Percentiles rank a stretch among this genome's conserved stretches.
Evolutionary conservation across 2,113 vertebrate species (phyloP).

Genomic region (Lucifuga dentata): DNA sequence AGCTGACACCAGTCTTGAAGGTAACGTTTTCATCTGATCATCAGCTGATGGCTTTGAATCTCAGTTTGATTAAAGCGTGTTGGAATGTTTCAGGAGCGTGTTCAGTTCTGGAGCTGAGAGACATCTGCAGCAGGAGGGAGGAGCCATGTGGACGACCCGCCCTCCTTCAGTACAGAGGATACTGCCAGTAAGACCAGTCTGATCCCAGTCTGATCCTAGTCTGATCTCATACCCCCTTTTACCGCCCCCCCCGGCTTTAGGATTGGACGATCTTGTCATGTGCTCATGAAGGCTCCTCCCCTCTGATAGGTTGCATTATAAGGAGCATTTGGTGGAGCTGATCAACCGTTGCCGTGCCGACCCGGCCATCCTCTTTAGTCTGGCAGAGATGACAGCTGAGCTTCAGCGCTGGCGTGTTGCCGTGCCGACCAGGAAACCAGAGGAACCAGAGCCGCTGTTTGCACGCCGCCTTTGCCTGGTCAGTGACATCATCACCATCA

Average conservation of each 20-base stretch:
- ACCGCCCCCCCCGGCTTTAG: too few relatives aligned
- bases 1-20: slow-evolving; percentile 20
- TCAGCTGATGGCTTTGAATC: too few relatives aligned
- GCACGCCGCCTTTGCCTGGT: slow-evolving; percentile 72
- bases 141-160: slow-evolving; percentile 69
- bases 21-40: slow-evolving; percentile 7
- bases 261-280: too few relatives aligned
- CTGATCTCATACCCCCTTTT: too few relatives aligned
- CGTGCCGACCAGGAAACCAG: slow-evolving; percentile 50
- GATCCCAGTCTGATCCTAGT: not conserved
- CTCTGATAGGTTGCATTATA: slow-evolving; percentile 76
- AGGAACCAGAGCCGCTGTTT: slow-evolving; percentile 62
- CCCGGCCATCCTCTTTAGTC: slow-evolving; percentile 70
- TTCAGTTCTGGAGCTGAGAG: slow-evolving; percentile 76
- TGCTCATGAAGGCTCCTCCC: too few relatives aligned
- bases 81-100: slow-evolving; percentile 64
- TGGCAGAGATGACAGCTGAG: slow-evolving; percentile 68
- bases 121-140: slow-evolving; percentile 59
- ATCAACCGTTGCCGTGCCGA: slow-evolving; percentile 74
- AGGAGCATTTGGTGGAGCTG: slow-evolving; percentile 80
- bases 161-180: slow-evolving; percentile 51
- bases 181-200: slow-evolving; percentile 74
- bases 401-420: slow-evolving; percentile 71
- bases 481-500: slow-evolving; percentile 49
- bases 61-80: not conserved